Percentiles rank a stretch among this genome's conserved stretches.
Evolutionary conservation across 2,797 vertebrate species (phyloP).

Genomic region (Dallia pectoralis): DNA sequence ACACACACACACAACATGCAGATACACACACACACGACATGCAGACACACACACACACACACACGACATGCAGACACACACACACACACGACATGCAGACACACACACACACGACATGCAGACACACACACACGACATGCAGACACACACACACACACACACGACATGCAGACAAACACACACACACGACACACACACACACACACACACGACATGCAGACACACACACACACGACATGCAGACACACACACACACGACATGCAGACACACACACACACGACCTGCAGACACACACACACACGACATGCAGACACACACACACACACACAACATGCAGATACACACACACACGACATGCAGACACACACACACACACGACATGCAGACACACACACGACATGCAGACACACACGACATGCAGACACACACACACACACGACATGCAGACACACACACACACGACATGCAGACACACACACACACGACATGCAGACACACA

Average conservation of each 20-base stretch:
- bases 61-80: slow-evolving; percentile 12
- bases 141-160: slow-evolving; percentile 36
- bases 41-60: slow-evolving; percentile 42
- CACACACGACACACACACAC: no score
- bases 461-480: slow-evolving; percentile 27
- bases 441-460: slow-evolving; percentile 38
- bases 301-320: slow-evolving; percentile 6
- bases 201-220: slow-evolving; percentile 39
- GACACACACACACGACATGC: slow-evolving; percentile 39
- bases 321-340: no score
- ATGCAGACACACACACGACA: slow-evolving; percentile 8
- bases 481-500: slow-evolving; percentile 9
- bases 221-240: slow-evolving; percentile 26
- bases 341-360: slow-evolving; percentile 39
- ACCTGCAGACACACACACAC: slow-evolving; percentile 29
- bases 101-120: no score
- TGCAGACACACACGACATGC: slow-evolving; percentile 31
- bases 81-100: slow-evolving; percentile 29
- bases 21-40: slow-evolving; percentile 30
- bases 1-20: slow-evolving; percentile 38
- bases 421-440: slow-evolving; percentile 34
- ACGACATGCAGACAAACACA: slow-evolving; percentile 6
- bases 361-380: slow-evolving; percentile 33
- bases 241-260: no score
- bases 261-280: slow-evolving; percentile 49